Conservation (phyloP, 2,113 vertebrate species). For the Amazona guildingii region DNA sequence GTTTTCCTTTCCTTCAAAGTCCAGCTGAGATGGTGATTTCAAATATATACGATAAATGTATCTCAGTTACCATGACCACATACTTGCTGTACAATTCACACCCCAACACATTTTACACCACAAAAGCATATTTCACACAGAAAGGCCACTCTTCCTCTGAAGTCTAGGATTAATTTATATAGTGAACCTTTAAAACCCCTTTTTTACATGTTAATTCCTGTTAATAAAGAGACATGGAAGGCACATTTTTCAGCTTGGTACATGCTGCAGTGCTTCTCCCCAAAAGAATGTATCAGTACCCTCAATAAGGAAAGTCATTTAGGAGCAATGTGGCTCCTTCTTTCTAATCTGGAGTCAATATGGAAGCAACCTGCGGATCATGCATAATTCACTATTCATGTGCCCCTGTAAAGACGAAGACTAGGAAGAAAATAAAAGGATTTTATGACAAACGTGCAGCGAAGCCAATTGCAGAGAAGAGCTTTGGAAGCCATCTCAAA, state of each 20-base stretch:
- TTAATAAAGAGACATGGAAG: background rate
- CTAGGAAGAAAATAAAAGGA: background rate
- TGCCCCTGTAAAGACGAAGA: background rate
- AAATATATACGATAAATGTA: background rate
- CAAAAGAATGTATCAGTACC: background rate
- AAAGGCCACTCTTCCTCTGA: background rate
- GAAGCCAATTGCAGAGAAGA: background rate
- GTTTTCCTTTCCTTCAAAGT: background rate
- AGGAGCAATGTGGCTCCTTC: background rate
- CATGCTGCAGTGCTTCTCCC: background rate
- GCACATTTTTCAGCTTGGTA: background rate
- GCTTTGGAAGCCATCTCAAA: slow-evolving; percentile 10
- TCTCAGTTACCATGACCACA: background rate
- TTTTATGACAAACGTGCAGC: background rate
- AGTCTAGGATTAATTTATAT: background rate
- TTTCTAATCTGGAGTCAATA: background rate
- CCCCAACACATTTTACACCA: background rate
- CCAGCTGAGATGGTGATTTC: background rate
- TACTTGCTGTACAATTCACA: background rate
- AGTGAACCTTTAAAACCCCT: background rate
- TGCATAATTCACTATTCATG: background rate
- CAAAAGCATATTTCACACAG: background rate
- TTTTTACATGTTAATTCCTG: background rate
- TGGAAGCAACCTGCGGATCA: background rate
- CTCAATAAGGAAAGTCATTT: background rate